Base-by-base conservation (phyloP, 2,888 invertebrate genomes). In the Epinotia brunnichana region DNA sequence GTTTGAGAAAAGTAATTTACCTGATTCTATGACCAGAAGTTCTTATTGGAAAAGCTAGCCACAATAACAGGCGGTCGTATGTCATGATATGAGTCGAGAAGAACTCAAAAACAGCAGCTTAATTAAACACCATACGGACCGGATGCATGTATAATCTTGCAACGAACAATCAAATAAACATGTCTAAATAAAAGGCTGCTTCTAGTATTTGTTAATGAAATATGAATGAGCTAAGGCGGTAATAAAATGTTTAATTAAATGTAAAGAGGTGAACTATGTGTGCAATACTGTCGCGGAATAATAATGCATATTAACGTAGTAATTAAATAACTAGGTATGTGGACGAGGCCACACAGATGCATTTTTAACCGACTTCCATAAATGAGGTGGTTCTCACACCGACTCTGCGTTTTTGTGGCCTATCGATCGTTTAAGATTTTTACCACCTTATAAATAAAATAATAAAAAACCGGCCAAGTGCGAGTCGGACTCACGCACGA, bases 241-340 rank as follows among this genome's bases (percentile, higher is more conserved):
- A 51, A 51, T 56, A 54, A 24, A 24, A 17, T 15, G 5, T 57
- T 51, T 64, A 64, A 70, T 57, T 51, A 51, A 17, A 64, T 64
- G 44, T 44, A 70, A 35, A 39, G 56, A 63, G 63, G 62, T 63
- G 56, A 70, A 70, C 57, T 57, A 21, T 70, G 54, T 51, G 15
- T 70, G 64, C 64, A 70, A 29, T 7, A 29, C 51, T 35, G 44
- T 70, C 63, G 15, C 64, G 56, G 56, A 69, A 69, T 53, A 53
- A 19, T 60, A n/a, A 19, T 13, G n/a, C 48, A 51, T 35, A 68
- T 41, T 60, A 59, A 69, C 41, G 70, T 57, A 70, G 62, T 57
- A 70, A 63, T 63, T 62, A 63, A 63, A 62, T 5, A 70, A 70
- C 44, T 70, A 44, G 57, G 70, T 63, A 70, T 70, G 19, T 70